Evolutionary conservation across 1,140 invertebrate species (phyloP), one percentile per base, ranked within the genome.

Genomic region (Rhynchophorus ferrugineus): DNA sequence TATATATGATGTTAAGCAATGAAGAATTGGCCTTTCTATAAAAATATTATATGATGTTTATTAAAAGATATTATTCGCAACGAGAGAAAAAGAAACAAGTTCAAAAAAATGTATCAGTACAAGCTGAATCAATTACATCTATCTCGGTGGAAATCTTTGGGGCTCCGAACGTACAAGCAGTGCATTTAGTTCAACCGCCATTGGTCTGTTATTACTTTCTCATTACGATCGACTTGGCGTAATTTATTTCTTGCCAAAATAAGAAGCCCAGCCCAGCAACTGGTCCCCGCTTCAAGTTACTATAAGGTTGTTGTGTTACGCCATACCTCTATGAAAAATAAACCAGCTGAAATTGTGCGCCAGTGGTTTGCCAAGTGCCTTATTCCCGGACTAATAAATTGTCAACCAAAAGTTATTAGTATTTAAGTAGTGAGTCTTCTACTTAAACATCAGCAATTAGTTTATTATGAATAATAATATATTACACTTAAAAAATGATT

Each of bases 271-370:
- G 29, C 51, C 44, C 37, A 45, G 38, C 44, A 45, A 46, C 44
- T 45, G 37, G 17, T 29, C 29, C n/a, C 37, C 34, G 29, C 22
- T 41, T 48, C 18, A 14, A 44, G 18, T 43, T 48, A 43, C 22
- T 54, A 47, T 42, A 35, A 34, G 24, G 22, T 37, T 35, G 44
- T 46, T 42, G 48, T 45, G 47, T 50, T 50, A 50, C 48, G 41
- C 48, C 48, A 50, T 37, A 44, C 48, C 38, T 50, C 51, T 58
- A 54, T 46, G 47, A 51, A 50, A 54, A 58, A 58, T 54, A 58
- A 54, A 56, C 33, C 56, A 54, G 46, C 47, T 44, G 43, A 58
- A 45, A 45, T 43, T 24, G 24, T 1, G 36, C 42, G 37, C 39
- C n/a, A 19, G 41, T 14, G 14, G 38, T 19, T 22, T 13, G 22